phyloP scores from a whole-genome alignment of 2,113 vertebrate species.

The Pica pica region DNA sequence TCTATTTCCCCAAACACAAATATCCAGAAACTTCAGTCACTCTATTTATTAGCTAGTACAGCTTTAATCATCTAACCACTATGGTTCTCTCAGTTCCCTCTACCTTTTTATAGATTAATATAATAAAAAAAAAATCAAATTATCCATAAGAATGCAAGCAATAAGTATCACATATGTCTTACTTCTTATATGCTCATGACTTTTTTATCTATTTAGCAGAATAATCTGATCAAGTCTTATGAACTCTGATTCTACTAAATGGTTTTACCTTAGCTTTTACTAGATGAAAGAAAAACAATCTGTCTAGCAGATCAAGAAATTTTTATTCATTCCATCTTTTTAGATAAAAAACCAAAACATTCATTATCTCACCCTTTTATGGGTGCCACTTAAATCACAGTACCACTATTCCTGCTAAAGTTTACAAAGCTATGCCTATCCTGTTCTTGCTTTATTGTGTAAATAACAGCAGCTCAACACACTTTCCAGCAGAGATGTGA shows the following conservation, averaged over 20 bases:
- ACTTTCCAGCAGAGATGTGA: conserved; percentile 37
- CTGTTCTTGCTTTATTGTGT: conserved; percentile 14
- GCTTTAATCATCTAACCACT: background rate
- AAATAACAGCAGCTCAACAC: conserved; percentile 10
- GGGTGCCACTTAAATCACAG: background rate
- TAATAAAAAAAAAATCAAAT: background rate
- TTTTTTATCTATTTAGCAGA: background rate
- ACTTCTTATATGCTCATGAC: background rate
- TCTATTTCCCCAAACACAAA: background rate
- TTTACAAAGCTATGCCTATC: background rate
- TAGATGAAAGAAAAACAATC: background rate
- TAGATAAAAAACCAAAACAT: background rate
- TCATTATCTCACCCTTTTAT: background rate
- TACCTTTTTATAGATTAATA: background rate
- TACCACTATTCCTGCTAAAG: background rate
- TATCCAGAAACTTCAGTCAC: background rate
- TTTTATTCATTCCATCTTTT: background rate
- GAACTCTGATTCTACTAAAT: background rate
- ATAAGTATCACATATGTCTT: background rate
- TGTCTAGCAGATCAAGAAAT: background rate
- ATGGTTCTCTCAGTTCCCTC: background rate
- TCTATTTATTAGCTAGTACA: background rate
- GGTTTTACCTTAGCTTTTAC: background rate
- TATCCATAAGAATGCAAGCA: background rate
- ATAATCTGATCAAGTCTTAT: background rate